Conservation (phyloP, 2,113 vertebrate species). For the Alosa alosa region DNA sequence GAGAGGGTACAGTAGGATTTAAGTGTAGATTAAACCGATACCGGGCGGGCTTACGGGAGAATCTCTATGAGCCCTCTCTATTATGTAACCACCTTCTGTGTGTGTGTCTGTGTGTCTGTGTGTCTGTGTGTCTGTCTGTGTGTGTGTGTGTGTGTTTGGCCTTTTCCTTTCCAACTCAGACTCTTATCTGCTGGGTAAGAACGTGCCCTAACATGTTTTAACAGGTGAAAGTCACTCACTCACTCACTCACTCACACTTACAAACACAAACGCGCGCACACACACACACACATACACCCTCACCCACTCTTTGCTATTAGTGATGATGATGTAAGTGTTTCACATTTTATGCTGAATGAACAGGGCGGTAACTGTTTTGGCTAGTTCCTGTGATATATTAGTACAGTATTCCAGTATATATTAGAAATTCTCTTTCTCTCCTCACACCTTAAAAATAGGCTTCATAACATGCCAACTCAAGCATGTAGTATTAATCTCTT, state of each 20-base stretch:
- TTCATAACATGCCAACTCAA: not conserved
- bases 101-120: not conserved
- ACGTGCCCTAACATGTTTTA: constrained; percentile 43
- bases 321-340: not conserved
- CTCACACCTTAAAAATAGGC: not conserved
- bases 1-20: not conserved
- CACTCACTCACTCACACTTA: not conserved
- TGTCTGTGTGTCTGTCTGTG: not conserved
- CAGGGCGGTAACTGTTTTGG: not conserved
- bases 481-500: not conserved
- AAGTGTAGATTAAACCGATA: constrained; percentile 21
- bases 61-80: constrained; percentile 1
- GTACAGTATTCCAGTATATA: too few species aligned
- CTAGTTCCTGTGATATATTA: not conserved
- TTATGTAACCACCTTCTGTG: constrained; percentile 32
- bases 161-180: not conserved
- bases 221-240: constrained; percentile 31
- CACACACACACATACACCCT: not conserved
- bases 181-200: constrained; percentile 19
- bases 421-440: not conserved
- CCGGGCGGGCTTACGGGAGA: constrained; percentile 31
- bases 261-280: not conserved
- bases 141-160: not conserved
- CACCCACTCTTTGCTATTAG: not conserved
- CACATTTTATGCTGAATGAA: not conserved